These are phyloP conservation scores for Eupithecia subumbrata DNA, from an alignment of 2,888 invertebrate genomes.

Conservation along the genomic window DNA sequence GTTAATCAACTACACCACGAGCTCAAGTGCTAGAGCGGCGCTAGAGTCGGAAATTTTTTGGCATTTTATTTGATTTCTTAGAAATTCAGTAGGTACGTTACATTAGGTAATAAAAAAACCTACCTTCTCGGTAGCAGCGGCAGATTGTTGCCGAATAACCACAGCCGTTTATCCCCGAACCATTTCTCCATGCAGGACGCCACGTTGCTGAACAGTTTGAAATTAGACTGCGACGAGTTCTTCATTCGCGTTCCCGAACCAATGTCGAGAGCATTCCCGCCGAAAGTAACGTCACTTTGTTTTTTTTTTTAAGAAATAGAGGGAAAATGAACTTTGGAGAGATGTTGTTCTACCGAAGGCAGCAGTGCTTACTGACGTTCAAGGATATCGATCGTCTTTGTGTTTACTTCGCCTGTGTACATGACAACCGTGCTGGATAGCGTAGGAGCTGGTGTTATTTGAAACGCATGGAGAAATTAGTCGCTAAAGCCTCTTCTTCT, in stretches of 20 bases:
- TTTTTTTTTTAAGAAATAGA: constrained; percentile 15
- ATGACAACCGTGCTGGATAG: constrained; percentile 78
- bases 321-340: not conserved
- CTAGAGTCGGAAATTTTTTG: too few species aligned
- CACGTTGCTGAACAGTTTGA: constrained; percentile 79
- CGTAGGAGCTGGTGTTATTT: constrained; percentile 45
- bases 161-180: constrained; percentile 95
- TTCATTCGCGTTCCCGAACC: constrained; percentile 73
- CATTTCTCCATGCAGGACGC: constrained; percentile 94
- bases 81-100: too few species aligned
- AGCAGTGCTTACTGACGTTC: constrained; percentile 63
- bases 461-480: not conserved
- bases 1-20: too few species aligned
- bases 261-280: constrained; percentile 66
- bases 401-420: constrained; percentile 82
- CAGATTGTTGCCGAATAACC: constrained; percentile 95
- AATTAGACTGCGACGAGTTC: constrained; percentile 61
- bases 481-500: not conserved
- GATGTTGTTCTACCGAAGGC: constrained; percentile 60
- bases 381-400: constrained; percentile 76
- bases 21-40: too few species aligned
- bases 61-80: too few species aligned
- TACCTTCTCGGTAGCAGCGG: constrained; percentile 93
- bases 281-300: constrained; percentile 52
- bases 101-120: constrained; percentile 48